Percentiles rank a stretch among this genome's conserved stretches.
Conservation (phyloP, 2,888 invertebrate species). For the Halocaridina rubra region DNA sequence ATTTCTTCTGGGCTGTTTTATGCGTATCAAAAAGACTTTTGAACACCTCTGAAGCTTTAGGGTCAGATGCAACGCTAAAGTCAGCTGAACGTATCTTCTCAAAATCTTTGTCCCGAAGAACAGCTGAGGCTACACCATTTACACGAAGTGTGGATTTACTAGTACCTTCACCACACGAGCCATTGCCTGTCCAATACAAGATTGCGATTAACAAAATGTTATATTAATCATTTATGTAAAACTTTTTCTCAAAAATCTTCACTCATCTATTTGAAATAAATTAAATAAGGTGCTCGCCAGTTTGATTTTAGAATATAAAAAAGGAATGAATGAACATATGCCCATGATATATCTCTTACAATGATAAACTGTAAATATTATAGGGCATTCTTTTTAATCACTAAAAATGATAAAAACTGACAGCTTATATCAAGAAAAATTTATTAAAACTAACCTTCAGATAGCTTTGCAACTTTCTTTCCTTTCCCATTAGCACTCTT, state of each 20-base stretch:
- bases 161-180: not conserved
- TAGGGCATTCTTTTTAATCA: not conserved
- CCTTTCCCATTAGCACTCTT: constrained; percentile 22
- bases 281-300: no score
- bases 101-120: constrained; percentile 58
- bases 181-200: no score
- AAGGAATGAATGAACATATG: no score
- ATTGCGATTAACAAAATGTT: no score
- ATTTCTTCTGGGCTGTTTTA: constrained; percentile 85
- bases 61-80: constrained; percentile 77
- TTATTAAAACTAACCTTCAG: constrained; percentile 21
- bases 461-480: constrained; percentile 39
- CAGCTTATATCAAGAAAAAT: not conserved
- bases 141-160: constrained; percentile 31
- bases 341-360: no score
- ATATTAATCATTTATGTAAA: no score
- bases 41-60: constrained; percentile 88
- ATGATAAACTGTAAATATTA: no score
- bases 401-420: not conserved
- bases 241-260: no score
- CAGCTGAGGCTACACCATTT: constrained; percentile 53
- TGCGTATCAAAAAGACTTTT: constrained; percentile 96
- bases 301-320: no score
- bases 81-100: constrained; percentile 53
- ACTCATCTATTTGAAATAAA: no score